Evolutionary conservation across 2,888 invertebrate genomes (phyloP), one percentile per base, ranked within the genome.

Genomic region (Drosophila stalkeri): DNA sequence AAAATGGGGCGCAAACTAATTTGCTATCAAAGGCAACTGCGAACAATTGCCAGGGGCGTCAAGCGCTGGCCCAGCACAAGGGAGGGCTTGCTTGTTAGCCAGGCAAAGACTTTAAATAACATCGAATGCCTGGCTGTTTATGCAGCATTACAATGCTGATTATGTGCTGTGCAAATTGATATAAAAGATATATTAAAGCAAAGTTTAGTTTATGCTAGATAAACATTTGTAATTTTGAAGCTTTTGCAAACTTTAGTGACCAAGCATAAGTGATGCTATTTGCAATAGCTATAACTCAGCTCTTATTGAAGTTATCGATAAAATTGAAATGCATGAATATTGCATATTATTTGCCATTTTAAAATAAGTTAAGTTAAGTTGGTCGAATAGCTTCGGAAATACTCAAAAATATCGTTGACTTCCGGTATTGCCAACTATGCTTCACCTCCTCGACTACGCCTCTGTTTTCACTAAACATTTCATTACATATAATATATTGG

Each of bases 1-100:
- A 60, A 78, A 64, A 67, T 52, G 66, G 77, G 86, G 68, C 83
- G 77, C 83, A 69, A 86, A 83, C 68, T 80, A 88, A 72, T 82
- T 82, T 69, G 31, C 72, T 14, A 52, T 52, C 75, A 54, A 81
- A 70, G 57, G 37, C 41, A 64, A 57, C 51, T 55, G 31, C 20
- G 37, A 44, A 33, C 41, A 31, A 16, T 63, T 9, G 47, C 43
- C 68, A 76, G 60, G 12, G 77, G 72, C 77, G 61, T 60, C 27
- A 51, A 4, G 18, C 43, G 6, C 35, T 9, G 35, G 51, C 18
- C 12, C 14, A 23, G 14, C 18, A 27, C 23, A 14, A 16, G 23
- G 46, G 16, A 23, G 46, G 8, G 23, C 23, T 27, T 11, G 31
- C 31, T 31, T 31, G n/a, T n/a, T n/a, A n/a, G 49, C 18, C 6